Evolutionary conservation across 2,113 vertebrate species (phyloP).

Genomic region (Syngnathoides biaculeatus): DNA sequence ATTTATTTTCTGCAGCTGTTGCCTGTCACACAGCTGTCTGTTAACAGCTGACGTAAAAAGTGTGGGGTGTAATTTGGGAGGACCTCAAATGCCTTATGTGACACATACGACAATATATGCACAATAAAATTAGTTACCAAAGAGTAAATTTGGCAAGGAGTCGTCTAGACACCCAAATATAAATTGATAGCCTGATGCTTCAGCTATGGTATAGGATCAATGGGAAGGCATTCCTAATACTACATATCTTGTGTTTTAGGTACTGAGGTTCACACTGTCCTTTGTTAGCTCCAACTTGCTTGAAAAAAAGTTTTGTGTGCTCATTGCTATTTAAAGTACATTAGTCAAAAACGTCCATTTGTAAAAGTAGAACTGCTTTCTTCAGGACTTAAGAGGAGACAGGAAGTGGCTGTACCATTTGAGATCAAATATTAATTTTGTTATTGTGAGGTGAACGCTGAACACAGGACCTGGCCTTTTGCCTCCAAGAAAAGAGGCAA

Average conservation of each 20-base stretch:
- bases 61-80: constrained; percentile 19
- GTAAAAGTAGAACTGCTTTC: constrained; percentile 43
- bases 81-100: constrained; percentile 24
- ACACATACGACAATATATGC: constrained; percentile 8
- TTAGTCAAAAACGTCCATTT: constrained; percentile 19
- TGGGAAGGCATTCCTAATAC: not conserved
- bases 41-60: not conserved
- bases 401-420: constrained; percentile 41
- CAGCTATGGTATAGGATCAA: not conserved
- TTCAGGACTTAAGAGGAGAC: constrained; percentile 36
- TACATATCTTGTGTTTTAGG: not conserved
- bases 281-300: constrained; percentile 22
- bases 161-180: not conserved
- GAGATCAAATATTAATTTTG: constrained; percentile 69
- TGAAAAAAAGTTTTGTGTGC: not conserved
- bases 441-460: constrained; percentile 47
- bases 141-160: not conserved
- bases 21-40: constrained; percentile 36
- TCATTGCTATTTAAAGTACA: constrained; percentile 43
- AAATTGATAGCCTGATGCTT: not conserved
- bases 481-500: constrained; percentile 30
- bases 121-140: not conserved
- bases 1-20: constrained; percentile 27
- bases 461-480: constrained; percentile 36
- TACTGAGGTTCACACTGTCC: constrained; percentile 1